Evolutionary conservation across 1,140 invertebrate genomes (phyloP).

Genomic region (Drosophila ogumai): DNA sequence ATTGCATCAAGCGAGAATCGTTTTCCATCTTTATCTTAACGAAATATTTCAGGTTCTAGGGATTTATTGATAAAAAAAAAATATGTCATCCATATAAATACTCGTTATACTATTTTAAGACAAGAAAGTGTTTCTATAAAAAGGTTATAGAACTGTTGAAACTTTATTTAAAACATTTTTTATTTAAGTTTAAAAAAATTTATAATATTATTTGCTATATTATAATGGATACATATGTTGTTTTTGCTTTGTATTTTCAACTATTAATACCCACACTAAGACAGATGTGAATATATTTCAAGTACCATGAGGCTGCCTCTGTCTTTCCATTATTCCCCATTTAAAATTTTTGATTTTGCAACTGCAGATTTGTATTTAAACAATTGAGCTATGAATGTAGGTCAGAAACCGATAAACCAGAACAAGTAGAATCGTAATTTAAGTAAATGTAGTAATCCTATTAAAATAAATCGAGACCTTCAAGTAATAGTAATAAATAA

Average conservation of each 20-base stretch:
- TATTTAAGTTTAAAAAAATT: no score
- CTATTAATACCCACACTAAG: neutral
- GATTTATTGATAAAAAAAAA: constrained; percentile 13
- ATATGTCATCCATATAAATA: constrained; percentile 16
- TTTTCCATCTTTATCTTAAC: constrained; percentile 6
- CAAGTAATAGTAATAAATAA: constrained; percentile 14
- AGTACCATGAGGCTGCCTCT: constrained; percentile 3
- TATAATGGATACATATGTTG: neutral
- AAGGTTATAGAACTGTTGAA: neutral
- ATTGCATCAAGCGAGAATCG: constrained; percentile 5
- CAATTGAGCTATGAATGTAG: constrained; percentile 26
- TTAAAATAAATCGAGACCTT: no score
- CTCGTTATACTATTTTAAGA: neutral
- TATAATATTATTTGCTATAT: neutral
- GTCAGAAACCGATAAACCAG: constrained; percentile 38
- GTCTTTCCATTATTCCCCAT: constrained; percentile 10
- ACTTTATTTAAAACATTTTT: neutral
- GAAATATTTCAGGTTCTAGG: neutral
- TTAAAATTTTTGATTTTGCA: neutral
- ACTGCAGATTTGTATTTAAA: constrained; percentile 1
- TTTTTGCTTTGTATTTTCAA: neutral
- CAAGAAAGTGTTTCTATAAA: neutral
- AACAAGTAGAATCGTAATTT: neutral
- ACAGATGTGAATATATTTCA: neutral
- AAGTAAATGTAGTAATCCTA: neutral